Base-by-base conservation (phyloP, 2,113 vertebrate species). In the Myotis davidii region DNA sequence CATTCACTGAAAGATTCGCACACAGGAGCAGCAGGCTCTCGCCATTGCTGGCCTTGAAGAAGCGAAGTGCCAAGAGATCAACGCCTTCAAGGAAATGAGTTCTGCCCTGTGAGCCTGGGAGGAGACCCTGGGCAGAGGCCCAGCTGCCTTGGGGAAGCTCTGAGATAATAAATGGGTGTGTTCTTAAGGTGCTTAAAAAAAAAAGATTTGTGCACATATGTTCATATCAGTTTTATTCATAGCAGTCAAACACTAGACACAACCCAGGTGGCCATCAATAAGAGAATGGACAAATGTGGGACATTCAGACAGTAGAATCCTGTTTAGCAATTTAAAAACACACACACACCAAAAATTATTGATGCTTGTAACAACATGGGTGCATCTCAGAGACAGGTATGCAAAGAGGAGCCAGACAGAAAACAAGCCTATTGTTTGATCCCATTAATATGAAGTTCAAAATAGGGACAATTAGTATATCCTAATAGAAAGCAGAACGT, bases 391-490 rank as follows among this genome's bases (percentile, higher is more conserved):
- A 76, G 89, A 70, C 25, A 25, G 54, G 6, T 69, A 85, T 70
- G 17, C 48, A 78, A 23, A 92, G 81, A 56, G 72, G 90, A 85
- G 45, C n/a, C 32, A 67, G 27, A 52, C 12, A 23, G 23, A 39
- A 70, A 88, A 23, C 23, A 65, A 13, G 76, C 37, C 59, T 61
- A 17, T n/a, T 85, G 3, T 72, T 16, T 82, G 78, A 61, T 64
- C 91, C 2, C 65, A 29, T 94, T 70, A 65, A 25, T 56, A 74
- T 50, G 27, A 69, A 93, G 61, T 85, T 95, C 12, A 94, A 81
- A 88, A 14, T 3, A 29, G 25, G 61, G 34, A 59, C 67, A 65
- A 50, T 64, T 81, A 9, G 12, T 78, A 69, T 76, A 21, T 56
- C 52, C 21, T 73, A 56, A n/a, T 37, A 23, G 45, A 69, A 65